Base-by-base conservation (phyloP, 2,113 vertebrate genomes). In the Periophthalmus modestus region DNA sequence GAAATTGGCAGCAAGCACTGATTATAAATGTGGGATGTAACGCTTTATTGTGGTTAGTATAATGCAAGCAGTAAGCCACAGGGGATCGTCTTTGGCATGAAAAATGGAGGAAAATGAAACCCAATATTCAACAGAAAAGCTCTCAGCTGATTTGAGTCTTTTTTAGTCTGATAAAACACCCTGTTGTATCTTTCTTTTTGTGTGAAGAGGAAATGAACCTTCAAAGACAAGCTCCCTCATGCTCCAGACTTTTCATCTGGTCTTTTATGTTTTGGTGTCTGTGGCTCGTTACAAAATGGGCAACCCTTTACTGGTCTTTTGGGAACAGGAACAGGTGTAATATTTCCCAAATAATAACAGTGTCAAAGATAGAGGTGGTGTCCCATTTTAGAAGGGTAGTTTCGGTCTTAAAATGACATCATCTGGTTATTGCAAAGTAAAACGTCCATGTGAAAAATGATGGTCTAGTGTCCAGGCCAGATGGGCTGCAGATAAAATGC, bases 151-250 rank as follows among this genome's bases (percentile, higher is more conserved):
- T 83, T 80, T 81, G 76, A 61, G 67, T 43, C 77, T 73, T 74
- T 86, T 84, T 75, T 75, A 87, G 69, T 83, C 46, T 68, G 71
- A 83, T 86, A 59, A 77, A 86, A 83, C 69, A 66, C 59, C 67
- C 79, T 72, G 72, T 66, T 82, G 71, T 80, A 66, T 79, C 52
- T 80, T 3, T 73, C 79, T 65, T 62, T 33, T 62, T 62, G 59
- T 59, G 70, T 74, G 33, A 46, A 62, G n/a, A 48, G 74, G 68
- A 77, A 87, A 81, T 73, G 82, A 19, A 84, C 85, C 89, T 90
- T 91, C 91, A 91, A 91, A 93, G 82, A 72, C 55, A 62, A 34
- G 59, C 28, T 78, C 83, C 75, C 85, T 74, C 86, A 87, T 77
- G 74, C 47, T 54, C 72, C 69, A 16, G 73, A 75, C 69, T 68